Conservation (phyloP, 2,113 vertebrate species). For the Calidris pygmaea region DNA sequence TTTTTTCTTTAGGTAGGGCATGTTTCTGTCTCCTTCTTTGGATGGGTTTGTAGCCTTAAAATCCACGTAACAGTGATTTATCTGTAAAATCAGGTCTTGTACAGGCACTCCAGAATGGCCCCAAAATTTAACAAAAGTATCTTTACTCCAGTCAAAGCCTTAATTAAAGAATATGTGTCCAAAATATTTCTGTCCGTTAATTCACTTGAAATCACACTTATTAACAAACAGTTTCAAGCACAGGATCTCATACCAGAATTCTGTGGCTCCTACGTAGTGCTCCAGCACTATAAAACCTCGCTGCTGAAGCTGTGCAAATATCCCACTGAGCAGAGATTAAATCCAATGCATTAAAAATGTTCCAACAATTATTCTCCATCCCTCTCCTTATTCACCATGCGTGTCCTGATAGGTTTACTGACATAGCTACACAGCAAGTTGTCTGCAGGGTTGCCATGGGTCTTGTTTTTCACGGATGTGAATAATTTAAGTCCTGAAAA, state of each 20-base stretch:
- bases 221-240: background rate
- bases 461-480: background rate
- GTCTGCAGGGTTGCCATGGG: background rate
- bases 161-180: background rate
- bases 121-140: background rate
- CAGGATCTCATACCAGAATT: background rate
- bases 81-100: background rate
- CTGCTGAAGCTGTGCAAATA: slow-evolving; percentile 26
- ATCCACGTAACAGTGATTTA: background rate
- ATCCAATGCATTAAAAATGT: background rate
- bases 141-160: background rate
- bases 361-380: slow-evolving; percentile 3
- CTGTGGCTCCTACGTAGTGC: background rate
- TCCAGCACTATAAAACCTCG: background rate
- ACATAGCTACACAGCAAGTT: background rate
- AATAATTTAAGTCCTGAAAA: slow-evolving; percentile 2
- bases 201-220: background rate
- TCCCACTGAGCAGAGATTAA: slow-evolving; percentile 45
- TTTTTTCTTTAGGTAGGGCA: background rate
- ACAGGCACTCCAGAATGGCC: background rate
- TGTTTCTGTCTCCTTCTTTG: background rate
- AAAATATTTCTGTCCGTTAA: background rate
- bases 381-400: background rate
- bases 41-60: background rate
- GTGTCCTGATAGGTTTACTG: background rate